These are phyloP conservation scores for Nyctibius bracteatus DNA, from an alignment of 2,113 vertebrate genomes.

Conservation along the genomic window DNA sequence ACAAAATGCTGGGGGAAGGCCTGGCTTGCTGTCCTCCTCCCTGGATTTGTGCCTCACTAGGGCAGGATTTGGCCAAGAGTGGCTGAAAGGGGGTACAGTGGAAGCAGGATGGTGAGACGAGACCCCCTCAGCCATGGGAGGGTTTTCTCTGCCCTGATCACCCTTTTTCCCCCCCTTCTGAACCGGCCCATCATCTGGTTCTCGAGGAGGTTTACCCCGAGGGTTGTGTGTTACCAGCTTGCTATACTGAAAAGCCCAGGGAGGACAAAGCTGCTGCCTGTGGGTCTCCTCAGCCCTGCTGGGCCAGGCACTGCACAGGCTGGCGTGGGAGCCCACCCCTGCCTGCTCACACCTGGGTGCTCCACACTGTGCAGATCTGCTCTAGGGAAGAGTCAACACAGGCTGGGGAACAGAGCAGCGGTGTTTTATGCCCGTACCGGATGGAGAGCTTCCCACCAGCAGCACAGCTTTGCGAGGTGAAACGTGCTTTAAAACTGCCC, in stretches of 20 bases:
- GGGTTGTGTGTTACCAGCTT: not conserved
- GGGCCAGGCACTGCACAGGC: not conserved
- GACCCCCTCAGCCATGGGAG: not conserved
- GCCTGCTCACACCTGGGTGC: not conserved
- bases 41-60: not conserved
- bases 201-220: fast-evolving
- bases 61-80: not conserved
- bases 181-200: not conserved
- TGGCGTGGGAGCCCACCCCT: not conserved
- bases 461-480: not conserved
- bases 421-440: not conserved
- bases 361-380: not conserved
- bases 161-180: not conserved
- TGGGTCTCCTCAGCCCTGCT: not conserved
- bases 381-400: not conserved
- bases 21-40: not conserved
- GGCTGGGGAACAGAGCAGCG: not conserved
- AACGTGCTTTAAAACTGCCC: not conserved
- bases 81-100: not conserved
- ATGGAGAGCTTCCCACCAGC: not conserved
- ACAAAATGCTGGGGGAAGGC: not conserved
- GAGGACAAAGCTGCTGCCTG: not conserved
- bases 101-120: not conserved
- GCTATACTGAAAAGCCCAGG: not conserved
- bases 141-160: not conserved